phyloP scores from a whole-genome alignment of 2,797 vertebrate genomes.

The Lagothrix lagotricha region DNA sequence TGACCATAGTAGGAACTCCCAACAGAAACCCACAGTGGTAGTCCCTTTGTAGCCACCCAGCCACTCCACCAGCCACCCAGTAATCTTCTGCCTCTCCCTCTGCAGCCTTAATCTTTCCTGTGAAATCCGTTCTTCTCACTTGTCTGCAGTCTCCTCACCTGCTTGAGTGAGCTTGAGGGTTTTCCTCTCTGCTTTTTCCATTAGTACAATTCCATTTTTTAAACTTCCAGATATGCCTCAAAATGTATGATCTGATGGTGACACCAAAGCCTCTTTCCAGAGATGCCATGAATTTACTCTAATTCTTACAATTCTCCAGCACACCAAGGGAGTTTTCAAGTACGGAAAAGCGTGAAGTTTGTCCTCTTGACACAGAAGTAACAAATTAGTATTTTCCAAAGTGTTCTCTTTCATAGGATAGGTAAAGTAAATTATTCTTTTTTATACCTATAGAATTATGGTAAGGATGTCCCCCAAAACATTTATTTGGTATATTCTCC shows the following conservation, averaged over 20 bases:
- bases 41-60: background rate
- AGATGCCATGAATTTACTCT: background rate
- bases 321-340: background rate
- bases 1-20: background rate
- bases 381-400: background rate
- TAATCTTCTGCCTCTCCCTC: background rate
- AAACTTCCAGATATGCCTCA: background rate
- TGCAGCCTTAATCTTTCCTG: background rate
- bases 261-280: background rate
- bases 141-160: background rate
- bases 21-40: background rate
- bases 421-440: slow-evolving; percentile 1
- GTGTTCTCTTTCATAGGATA: background rate
- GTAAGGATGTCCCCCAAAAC: background rate
- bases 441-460: background rate
- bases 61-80: background rate
- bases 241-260: background rate
- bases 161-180: no score
- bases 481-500: background rate
- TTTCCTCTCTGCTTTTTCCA: background rate
- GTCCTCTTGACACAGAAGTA: background rate
- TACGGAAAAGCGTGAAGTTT: background rate
- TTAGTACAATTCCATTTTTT: background rate
- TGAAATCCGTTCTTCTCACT: background rate
- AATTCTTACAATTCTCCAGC: background rate